Conservation (phyloP, 1,140 invertebrate genomes). For the Drosophila micromelanica region DNA sequence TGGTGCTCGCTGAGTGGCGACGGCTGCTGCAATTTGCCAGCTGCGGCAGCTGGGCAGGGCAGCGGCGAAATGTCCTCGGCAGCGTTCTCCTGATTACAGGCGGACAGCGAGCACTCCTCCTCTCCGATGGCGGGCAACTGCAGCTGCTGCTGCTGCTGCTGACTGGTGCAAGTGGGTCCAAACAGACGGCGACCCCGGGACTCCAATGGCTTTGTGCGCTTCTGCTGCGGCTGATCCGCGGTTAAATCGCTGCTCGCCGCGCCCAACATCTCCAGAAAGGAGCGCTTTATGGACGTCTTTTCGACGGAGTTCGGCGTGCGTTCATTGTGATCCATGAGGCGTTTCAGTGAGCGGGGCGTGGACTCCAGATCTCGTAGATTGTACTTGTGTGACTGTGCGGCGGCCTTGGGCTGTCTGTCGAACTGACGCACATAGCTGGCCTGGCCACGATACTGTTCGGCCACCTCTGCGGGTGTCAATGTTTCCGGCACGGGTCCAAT, state of each 20-base stretch:
- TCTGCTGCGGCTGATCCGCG: slow-evolving; percentile 52
- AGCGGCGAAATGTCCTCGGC: slow-evolving; percentile 42
- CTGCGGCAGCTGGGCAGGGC: slow-evolving; percentile 22
- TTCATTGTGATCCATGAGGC: slow-evolving; percentile 81
- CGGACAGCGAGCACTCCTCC: slow-evolving; percentile 30
- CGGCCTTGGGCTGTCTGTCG: slow-evolving; percentile 21
- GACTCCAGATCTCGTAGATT: slow-evolving; percentile 84
- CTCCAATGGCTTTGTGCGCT: slow-evolving; percentile 84
- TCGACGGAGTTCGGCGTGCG: slow-evolving; percentile 77
- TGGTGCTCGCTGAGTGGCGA: slow-evolving; percentile 72
- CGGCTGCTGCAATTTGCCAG: slow-evolving; percentile 21
- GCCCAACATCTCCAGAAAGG: slow-evolving; percentile 76
- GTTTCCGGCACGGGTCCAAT: slow-evolving; percentile 85
- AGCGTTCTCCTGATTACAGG: slow-evolving; percentile 70
- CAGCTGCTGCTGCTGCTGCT: slow-evolving; percentile 19
- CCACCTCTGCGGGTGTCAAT: slow-evolving; percentile 84
- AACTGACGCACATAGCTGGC: slow-evolving; percentile 85
- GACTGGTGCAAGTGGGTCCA: slow-evolving; percentile 43
- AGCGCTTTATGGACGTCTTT: slow-evolving; percentile 65
- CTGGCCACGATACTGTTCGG: slow-evolving; percentile 85
- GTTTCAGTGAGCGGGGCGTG: slow-evolving; percentile 85
- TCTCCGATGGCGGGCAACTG: slow-evolving; percentile 54
- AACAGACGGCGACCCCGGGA: slow-evolving; percentile 71
- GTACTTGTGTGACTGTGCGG: slow-evolving; percentile 62
- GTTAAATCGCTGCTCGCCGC: slow-evolving; percentile 25